Base-by-base conservation (phyloP, 2,888 invertebrate species). In the Drosophila affinis region DNA sequence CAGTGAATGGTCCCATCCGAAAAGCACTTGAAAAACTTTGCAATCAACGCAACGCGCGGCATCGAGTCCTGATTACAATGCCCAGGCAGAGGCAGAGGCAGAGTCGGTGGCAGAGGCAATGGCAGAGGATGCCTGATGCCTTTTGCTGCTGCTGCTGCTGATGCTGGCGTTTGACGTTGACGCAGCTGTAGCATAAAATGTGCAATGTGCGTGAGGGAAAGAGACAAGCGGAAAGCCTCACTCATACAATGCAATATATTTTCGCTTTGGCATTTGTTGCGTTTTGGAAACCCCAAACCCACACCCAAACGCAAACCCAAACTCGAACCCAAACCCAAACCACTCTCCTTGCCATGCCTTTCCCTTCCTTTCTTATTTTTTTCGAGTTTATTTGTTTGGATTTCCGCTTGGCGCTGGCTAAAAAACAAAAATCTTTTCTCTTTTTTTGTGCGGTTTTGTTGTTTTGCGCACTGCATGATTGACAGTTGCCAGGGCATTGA, bases 21-120 rank as follows among this genome's bases (percentile, higher is more conserved):
- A 79, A 87, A 79, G 62, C 86, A 82, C 86, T 83, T 83, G 77
- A 81, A 87, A 82, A 83, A 87, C 73, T 85, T 83, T 83, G 82
- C 82, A 83, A 83, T 83, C 82, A 83, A 83, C 88, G 82, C 88
- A 71, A 71, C 70, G 74, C 54, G 56, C 72, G 76, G 70, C 79
- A 72, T 58, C 58, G 58, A 70, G 59, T 57, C 52, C 88, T 83
- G 82, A 83, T 87, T 83, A 82, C 82, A 82, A 82, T 87, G 87
- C 73, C 64, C 56, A 10, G 24, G 63, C 73, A 62, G 74, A 12
- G 44, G 51, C 52, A 64, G 55, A 62, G 55, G 60, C 62, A 10
- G 54, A 61, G 49, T 44, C 12, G 4, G 4, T 24, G 44, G 45
- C 60, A 65, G 59, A 61, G 62, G 62, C 12, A 12, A 4, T 24